Evolutionary conservation across 2,797 vertebrate species (phyloP), one percentile per base, ranked within the genome.

Genomic region (Adelosebastes latens): DNA sequence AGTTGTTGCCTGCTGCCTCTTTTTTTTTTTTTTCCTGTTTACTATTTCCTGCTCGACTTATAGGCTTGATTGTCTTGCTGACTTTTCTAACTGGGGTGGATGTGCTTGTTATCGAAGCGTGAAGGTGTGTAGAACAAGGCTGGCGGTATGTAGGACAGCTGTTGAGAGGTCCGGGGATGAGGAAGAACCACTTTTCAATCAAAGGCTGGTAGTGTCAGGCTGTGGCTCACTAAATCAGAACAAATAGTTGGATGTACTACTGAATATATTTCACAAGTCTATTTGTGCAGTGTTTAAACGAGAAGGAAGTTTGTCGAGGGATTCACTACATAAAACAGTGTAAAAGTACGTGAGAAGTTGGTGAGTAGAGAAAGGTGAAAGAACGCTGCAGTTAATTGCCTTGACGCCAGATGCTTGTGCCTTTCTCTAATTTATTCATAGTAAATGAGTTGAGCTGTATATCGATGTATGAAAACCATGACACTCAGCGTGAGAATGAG

Each of bases 391-490:
- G 67, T 76, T 25, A 1, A 75, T 76, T 61, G 60, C 73, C 72
- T 64, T 69, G 24, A 79, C 16, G 49, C 49, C 49, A 52, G 20
- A n/a, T 52, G 49, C 72, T 59, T 42, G 84, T 91, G 82, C 90
- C 87, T 92, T 84, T 83, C 55, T 72, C 32, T 85, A 68, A 89
- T 80, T 79, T 75, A 70, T 87, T 75, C 64, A 20, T 53, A 32
- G 18, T 36, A 18, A 46, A 20, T 46, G 46, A 73, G 36, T 36
- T 79, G 24, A 74, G 70, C 42, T 71, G 25, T 29, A 11, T 34
- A 56, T 53, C 20, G 24, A 25, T 1, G 14, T 29, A 4, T 34
- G 22, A 60, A 66, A 82, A 78, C 79, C 75, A 65, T 84, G 83
- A 87, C 56, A 4, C 82, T 87, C 80, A 46, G 11, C 20, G 13